These are phyloP conservation scores for Acanthosepion pharaonis DNA, from an alignment of 2,888 invertebrate species.

Conservation along the genomic window DNA sequence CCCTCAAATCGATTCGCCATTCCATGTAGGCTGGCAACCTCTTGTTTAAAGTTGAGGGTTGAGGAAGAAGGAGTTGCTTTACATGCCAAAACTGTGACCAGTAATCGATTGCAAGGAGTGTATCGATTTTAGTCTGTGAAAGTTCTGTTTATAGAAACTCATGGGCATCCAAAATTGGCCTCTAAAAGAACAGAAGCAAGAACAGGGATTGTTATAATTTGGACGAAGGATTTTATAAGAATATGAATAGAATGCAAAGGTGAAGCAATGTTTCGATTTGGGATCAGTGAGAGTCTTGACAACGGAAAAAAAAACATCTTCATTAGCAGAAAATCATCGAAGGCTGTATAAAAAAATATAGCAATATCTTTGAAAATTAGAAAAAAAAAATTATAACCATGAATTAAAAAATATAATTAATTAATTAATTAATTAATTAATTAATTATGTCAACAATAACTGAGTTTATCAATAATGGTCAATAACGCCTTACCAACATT, in stretches of 20 bases:
- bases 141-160: conserved; percentile 21
- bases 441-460: neutral
- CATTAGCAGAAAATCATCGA: neutral
- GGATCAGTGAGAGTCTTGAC: neutral
- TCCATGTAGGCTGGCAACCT: conserved; percentile 17
- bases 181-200: neutral
- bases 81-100: conserved; percentile 33
- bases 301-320: too few relatives aligned
- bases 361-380: neutral
- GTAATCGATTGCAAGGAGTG: conserved; percentile 17
- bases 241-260: neutral
- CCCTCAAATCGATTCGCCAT: neutral
- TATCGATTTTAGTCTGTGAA: neutral
- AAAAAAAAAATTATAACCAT: neutral
- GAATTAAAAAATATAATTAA: neutral
- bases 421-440: neutral
- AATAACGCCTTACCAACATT: too few relatives aligned
- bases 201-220: neutral
- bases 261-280: neutral
- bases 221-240: neutral
- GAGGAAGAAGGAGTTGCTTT: neutral
- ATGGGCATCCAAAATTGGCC: neutral
- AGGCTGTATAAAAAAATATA: neutral
- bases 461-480: neutral
- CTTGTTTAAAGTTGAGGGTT: conserved; percentile 33